These are phyloP conservation scores for Epinephelus lanceolatus DNA, from an alignment of 2,113 vertebrate species.

Conservation along the genomic window DNA sequence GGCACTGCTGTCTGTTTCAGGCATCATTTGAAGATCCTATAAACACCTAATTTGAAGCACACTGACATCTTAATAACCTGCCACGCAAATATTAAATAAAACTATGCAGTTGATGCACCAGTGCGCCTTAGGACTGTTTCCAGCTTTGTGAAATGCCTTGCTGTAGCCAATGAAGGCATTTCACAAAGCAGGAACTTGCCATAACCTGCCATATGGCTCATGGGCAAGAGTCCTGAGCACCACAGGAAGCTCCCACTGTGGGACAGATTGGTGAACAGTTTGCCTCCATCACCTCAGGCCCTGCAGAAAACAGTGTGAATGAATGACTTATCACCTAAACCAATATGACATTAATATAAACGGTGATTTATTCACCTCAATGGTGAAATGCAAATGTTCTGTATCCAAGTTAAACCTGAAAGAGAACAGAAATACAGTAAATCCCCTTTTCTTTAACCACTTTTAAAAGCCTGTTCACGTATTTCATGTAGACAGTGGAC, in stretches of 20 bases:
- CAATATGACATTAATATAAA: background rate
- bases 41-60: background rate
- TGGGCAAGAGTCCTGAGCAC: conserved; percentile 6
- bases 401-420: background rate
- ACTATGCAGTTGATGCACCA: background rate
- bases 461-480: background rate
- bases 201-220: conserved; percentile 39
- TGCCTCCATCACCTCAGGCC: background rate
- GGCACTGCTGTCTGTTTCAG: no score
- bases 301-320: conserved; percentile 19
- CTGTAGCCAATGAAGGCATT: conserved; percentile 30
- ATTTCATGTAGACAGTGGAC: background rate
- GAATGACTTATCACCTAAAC: conserved; percentile 3
- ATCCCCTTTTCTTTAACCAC: background rate
- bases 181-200: background rate
- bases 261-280: conserved; percentile 56
- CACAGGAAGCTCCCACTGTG: conserved; percentile 61
- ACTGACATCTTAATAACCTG: background rate
- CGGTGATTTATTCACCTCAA: background rate
- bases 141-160: conserved; percentile 7
- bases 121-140: background rate
- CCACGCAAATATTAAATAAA: background rate
- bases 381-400: background rate
- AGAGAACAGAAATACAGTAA: background rate
- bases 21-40: background rate